Conservation (phyloP, 2,113 vertebrate species). For the Origma solitaria region DNA sequence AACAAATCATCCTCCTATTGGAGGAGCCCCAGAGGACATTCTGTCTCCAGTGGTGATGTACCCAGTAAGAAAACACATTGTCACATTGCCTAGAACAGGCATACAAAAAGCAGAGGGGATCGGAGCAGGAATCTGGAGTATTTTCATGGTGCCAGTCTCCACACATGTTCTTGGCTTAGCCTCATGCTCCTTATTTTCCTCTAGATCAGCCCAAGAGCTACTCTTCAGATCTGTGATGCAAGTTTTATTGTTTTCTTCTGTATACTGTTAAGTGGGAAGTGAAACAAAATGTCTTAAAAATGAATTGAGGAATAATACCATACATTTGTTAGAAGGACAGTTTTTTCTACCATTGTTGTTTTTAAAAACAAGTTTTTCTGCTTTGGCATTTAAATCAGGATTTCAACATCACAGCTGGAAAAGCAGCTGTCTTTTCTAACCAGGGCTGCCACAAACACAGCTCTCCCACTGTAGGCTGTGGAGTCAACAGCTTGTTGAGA, state of each 20-base stretch:
- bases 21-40: slow-evolving; percentile 42
- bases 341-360: slow-evolving; percentile 51
- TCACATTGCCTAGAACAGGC: slow-evolving; percentile 10
- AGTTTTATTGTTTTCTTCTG: slow-evolving; percentile 56
- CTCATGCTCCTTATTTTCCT: neutral
- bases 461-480: neutral
- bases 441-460: neutral
- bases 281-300: slow-evolving; percentile 25
- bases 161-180: slow-evolving; percentile 22
- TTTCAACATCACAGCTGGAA: slow-evolving; percentile 23
- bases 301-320: neutral
- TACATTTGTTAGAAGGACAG: slow-evolving; percentile 38
- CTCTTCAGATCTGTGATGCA: slow-evolving; percentile 28
- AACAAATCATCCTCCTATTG: slow-evolving; percentile 56
- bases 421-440: neutral
- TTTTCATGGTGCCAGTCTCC: slow-evolving; percentile 31
- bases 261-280: slow-evolving; percentile 36
- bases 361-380: neutral
- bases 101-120: neutral
- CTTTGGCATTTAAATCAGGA: neutral
- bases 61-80: slow-evolving; percentile 43
- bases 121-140: neutral
- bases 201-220: neutral
- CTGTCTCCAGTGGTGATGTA: slow-evolving; percentile 31
- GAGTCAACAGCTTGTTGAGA: neutral